phyloP scores from a whole-genome alignment of 2,888 invertebrate species.

The Fragum whitleyi region DNA sequence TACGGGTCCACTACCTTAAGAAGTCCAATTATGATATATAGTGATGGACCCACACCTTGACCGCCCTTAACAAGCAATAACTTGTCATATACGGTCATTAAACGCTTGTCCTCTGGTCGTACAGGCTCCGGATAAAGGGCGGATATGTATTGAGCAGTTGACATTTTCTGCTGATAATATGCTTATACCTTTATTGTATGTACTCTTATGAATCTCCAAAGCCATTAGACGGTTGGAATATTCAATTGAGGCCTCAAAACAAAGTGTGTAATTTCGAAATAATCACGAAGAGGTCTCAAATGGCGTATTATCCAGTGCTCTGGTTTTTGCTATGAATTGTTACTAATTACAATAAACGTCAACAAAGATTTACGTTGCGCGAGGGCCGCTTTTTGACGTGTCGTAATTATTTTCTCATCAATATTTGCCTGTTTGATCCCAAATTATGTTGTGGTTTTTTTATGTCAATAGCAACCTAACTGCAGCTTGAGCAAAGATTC shows the following conservation, averaged over 20 bases:
- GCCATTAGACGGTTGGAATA: no score
- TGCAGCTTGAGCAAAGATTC: background rate
- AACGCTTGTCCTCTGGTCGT: background rate
- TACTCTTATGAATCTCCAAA: no score
- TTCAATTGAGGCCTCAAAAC: no score
- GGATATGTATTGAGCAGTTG: no score
- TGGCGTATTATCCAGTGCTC: no score
- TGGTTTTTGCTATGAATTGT: no score
- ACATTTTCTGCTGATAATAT: no score
- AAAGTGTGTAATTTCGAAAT: no score
- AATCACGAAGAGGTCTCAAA: no score
- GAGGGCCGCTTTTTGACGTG: background rate
- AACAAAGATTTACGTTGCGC: background rate
- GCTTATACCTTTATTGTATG: no score
- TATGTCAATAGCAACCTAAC: background rate
- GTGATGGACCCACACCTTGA: background rate
- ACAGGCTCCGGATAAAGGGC: no score
- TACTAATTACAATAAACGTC: background rate
- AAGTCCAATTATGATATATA: background rate
- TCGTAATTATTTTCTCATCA: background rate
- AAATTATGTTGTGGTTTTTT: background rate
- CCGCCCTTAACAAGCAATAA: background rate
- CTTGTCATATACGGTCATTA: constrained; percentile 3
- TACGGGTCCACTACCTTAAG: no score
- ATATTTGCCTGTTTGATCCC: background rate